These are phyloP conservation scores for Periplaneta americana DNA, from an alignment of 1,140 invertebrate genomes.

Conservation along the genomic window DNA sequence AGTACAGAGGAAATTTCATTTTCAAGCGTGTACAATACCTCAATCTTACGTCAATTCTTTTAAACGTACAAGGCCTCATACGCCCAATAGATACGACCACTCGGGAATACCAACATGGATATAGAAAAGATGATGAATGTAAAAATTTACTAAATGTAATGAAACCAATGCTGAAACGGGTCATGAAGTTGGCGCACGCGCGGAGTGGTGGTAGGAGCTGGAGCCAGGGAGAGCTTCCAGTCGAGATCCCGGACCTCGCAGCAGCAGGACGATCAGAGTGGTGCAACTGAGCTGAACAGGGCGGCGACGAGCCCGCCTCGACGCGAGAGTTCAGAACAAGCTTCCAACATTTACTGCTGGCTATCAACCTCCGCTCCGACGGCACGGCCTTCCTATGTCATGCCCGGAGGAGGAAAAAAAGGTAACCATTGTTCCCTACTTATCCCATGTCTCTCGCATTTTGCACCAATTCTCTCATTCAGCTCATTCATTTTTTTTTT, in stretches of 20 bases:
- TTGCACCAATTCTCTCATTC: too few species aligned
- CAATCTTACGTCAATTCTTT: too few species aligned
- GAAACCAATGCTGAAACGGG: too few species aligned
- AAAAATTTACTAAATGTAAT: too few species aligned
- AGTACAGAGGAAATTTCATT: too few species aligned
- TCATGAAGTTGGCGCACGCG: not conserved
- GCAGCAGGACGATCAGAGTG: not conserved
- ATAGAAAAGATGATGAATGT: too few species aligned
- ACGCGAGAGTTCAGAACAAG: not conserved
- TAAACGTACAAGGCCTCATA: too few species aligned
- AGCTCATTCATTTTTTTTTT: too few species aligned
- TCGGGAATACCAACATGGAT: too few species aligned
- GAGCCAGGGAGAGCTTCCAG: not conserved
- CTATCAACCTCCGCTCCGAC: slow-evolving; percentile 30
- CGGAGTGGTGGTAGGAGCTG: not conserved
- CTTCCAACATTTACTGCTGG: slow-evolving; percentile 32
- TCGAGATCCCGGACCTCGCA: not conserved
- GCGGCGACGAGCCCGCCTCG: not conserved
- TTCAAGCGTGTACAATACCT: too few species aligned
- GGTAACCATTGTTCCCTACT: slow-evolving; percentile 18
- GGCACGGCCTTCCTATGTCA: slow-evolving; percentile 31
- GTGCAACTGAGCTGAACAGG: not conserved
- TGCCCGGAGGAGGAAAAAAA: slow-evolving; percentile 31
- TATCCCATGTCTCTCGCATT: too few species aligned
- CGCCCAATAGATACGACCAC: too few species aligned